phyloP scores from a whole-genome alignment of 2,797 vertebrate species.

The Chaenodraco wilsoni region DNA sequence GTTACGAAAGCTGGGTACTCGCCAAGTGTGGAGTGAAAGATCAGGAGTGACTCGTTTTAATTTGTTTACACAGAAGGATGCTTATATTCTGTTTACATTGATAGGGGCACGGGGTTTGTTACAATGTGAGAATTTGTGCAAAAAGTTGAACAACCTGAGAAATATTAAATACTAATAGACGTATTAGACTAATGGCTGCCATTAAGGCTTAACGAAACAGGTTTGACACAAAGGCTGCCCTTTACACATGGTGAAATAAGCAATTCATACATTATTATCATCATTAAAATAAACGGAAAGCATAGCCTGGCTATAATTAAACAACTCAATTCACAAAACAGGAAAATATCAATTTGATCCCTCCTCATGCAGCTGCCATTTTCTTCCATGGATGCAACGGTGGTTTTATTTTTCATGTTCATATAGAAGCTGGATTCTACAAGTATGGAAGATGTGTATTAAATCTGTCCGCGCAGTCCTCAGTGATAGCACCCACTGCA shows the following conservation, averaged over 20 bases:
- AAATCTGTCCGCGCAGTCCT: background rate
- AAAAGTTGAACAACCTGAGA: background rate
- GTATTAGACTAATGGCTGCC: no score
- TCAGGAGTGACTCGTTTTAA: constrained; percentile 18
- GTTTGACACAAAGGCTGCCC: no score
- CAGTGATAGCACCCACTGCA: background rate
- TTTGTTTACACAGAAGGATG: constrained; percentile 3
- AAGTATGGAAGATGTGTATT: background rate
- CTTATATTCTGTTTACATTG: background rate
- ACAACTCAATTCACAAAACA: constrained; percentile 17
- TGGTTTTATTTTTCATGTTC: constrained; percentile 7
- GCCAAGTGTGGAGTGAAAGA: constrained; percentile 32
- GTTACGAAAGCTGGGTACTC: constrained; percentile 20
- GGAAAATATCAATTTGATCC: background rate
- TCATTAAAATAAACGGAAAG: no score
- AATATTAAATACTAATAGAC: background rate
- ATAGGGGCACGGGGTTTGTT: background rate
- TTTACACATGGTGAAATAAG: no score
- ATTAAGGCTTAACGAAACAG: no score
- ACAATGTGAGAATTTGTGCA: background rate
- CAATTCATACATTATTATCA: no score
- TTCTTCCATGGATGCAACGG: constrained; percentile 1
- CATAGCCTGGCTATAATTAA: constrained; percentile 20
- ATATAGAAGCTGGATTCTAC: background rate
- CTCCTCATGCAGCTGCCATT: constrained; percentile 27